Base-by-base conservation (phyloP, 2,797 vertebrate genomes). In the Sus cebifrons region DNA sequence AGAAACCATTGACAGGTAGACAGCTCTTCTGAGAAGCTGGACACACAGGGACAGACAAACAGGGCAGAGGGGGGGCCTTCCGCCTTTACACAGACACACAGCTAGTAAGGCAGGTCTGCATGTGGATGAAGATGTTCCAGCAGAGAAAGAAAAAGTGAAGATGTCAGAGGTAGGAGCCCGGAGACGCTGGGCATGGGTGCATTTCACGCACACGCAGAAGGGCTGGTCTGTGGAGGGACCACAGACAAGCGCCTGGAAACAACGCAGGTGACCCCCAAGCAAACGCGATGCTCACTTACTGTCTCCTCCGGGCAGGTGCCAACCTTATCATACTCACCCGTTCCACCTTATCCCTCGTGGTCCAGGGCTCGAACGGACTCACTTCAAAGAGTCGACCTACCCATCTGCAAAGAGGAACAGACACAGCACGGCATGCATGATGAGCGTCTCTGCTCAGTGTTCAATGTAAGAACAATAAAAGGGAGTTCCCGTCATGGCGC, bases 321-420 rank as follows among this genome's bases (percentile, higher is more conserved):
- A 4, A 18, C 44, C 5, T 6, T 6, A 14, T 10, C 6, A 27
- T 8, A 97, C 99, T 98, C 98, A 99, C 99, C 99, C 99, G 98
- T 49, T 99, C 99, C 2, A 99, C 98, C 98, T 99, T 99, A 98
- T 99, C 99, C 82, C 99, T 98, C 1, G 99, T 99, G 62, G 98
- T 99, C 99, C 99, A 99, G 0, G 99, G 99, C 20, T 99, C 99
- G 98, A 99, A 99, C 0, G 99, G 99, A 95, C 60, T 99, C 4
- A 98, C 79, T 92, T 99, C 99, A 97, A 99, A 99, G 64, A 99
- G 70, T 60, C 95, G 98, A 83, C 98, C 99, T 13, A 97, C 0
- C 23, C 99, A 97, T 77, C 99, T 99, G 97, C 92, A 98, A 97
- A 49, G 62, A 97, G 73, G 93, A 95, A 96, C 1, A 94, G 93